phyloP scores from a whole-genome alignment of 2,888 invertebrate genomes.

The Acanthosepion esculentum region DNA sequence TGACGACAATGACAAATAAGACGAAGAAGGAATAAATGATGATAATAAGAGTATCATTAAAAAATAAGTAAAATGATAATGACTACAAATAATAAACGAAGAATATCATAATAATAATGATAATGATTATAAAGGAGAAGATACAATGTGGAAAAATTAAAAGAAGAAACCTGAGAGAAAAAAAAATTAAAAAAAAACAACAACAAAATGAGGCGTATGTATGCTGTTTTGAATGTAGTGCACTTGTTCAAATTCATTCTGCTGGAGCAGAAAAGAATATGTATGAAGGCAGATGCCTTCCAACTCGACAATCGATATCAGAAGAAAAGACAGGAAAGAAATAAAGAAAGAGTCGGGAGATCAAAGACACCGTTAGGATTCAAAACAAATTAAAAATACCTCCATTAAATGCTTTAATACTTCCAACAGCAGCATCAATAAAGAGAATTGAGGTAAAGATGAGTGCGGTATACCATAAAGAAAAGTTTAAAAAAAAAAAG shows the following conservation, averaged over 20 bases:
- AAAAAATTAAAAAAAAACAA: not conserved
- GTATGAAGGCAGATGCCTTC: not conserved
- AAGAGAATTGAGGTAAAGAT: not conserved
- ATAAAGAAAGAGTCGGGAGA: conserved; percentile 43
- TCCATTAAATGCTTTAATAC: no score
- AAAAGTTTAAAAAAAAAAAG: no score
- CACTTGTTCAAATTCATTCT: conserved; percentile 24
- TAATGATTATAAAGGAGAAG: not conserved
- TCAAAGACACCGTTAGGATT: not conserved
- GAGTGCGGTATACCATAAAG: not conserved
- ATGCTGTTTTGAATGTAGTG: conserved; percentile 42
- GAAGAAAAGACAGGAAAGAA: conserved; percentile 37
- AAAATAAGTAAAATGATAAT: no score
- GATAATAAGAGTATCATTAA: no score
- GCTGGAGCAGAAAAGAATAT: conserved; percentile 41
- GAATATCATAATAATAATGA: not conserved
- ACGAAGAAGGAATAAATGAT: no score
- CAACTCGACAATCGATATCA: not conserved
- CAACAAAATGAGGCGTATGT: not conserved
- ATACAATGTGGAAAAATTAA: not conserved
- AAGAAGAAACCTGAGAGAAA: not conserved
- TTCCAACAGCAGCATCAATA: not conserved
- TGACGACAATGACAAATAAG: no score
- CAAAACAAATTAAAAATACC: no score
- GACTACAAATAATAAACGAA: no score